Conservation (phyloP, 2,888 invertebrate species). For the Phoronis australis region DNA sequence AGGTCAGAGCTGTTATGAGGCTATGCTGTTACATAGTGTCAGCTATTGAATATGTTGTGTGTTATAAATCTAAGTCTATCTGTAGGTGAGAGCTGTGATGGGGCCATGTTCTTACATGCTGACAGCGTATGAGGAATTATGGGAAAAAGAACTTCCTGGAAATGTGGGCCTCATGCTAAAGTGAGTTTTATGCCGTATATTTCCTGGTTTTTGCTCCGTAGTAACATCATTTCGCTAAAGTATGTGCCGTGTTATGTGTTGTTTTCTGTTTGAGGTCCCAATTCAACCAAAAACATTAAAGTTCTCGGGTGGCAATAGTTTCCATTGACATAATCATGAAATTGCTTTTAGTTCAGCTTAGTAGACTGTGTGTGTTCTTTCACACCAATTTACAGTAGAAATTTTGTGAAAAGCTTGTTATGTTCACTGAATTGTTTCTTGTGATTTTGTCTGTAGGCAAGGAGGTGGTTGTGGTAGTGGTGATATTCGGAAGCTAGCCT, state of each 20-base stretch:
- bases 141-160: slow-evolving; percentile 31
- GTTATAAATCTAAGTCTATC: no score
- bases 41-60: no score
- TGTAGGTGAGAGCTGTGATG: slow-evolving; percentile 39
- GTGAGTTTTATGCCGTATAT: slow-evolving; percentile 16
- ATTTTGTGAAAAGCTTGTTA: no score
- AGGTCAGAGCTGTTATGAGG: no score
- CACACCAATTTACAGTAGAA: no score
- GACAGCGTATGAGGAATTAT: slow-evolving; percentile 35
- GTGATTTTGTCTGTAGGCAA: slow-evolving; percentile 19
- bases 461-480: slow-evolving; percentile 36
- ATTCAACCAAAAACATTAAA: no score
- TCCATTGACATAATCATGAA: not conserved
- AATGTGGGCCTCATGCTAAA: slow-evolving; percentile 33
- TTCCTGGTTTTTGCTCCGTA: not conserved
- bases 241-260: not conserved
- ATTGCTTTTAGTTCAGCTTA: not conserved
- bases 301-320: no score
- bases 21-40: no score
- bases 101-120: slow-evolving; percentile 43
- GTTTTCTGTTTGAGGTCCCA: not conserved
- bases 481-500: slow-evolving; percentile 42
- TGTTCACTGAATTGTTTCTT: no score
- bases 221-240: not conserved
- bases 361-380: not conserved